A percentile compares a stretch with the other conserved stretches of the same genome.
phyloP scores from a whole-genome alignment of 2,113 vertebrate genomes.

The Hippocampus abdominalis region DNA sequence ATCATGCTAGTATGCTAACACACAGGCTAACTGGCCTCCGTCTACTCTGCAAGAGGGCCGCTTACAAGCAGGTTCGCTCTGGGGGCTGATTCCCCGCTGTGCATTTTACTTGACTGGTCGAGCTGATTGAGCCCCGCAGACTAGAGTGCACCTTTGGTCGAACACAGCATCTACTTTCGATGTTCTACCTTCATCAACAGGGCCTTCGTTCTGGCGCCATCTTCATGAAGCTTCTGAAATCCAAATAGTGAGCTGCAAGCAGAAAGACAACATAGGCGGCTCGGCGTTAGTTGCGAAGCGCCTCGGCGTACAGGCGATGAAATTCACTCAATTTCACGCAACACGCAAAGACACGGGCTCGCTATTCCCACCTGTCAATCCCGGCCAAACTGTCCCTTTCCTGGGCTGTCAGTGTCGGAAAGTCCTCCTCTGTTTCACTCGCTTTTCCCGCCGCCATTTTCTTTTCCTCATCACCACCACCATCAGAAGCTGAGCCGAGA shows the following conservation, averaged over 20 bases:
- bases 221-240: conserved; percentile 97
- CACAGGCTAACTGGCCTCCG: conserved; percentile 55
- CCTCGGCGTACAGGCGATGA: conserved; percentile 12
- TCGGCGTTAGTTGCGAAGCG: conserved; percentile 63
- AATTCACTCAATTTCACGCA: conserved; percentile 26
- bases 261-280: conserved; percentile 74
- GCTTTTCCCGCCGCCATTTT: conserved; percentile 99
- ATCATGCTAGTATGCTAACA: conserved; percentile 43
- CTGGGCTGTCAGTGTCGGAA: conserved; percentile 93
- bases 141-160: background rate
- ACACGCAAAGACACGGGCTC: conserved; percentile 11
- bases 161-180: conserved; percentile 19
- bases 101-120: background rate
- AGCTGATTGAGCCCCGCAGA: background rate
- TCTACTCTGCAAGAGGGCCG: conserved; percentile 45
- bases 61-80: conserved; percentile 9
- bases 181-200: conserved; percentile 87
- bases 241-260: conserved; percentile 90
- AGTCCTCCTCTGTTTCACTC: conserved; percentile 97
- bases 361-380: conserved; percentile 85
- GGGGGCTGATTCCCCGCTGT: conserved; percentile 23
- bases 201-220: conserved; percentile 99
- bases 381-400: conserved; percentile 85
- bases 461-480: conserved; percentile 99
- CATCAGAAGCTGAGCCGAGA: conserved; percentile 81